Evolutionary conservation across 2,113 vertebrate genomes (phyloP), one percentile per base, ranked within the genome.

Genomic region (Grallaria varia): DNA sequence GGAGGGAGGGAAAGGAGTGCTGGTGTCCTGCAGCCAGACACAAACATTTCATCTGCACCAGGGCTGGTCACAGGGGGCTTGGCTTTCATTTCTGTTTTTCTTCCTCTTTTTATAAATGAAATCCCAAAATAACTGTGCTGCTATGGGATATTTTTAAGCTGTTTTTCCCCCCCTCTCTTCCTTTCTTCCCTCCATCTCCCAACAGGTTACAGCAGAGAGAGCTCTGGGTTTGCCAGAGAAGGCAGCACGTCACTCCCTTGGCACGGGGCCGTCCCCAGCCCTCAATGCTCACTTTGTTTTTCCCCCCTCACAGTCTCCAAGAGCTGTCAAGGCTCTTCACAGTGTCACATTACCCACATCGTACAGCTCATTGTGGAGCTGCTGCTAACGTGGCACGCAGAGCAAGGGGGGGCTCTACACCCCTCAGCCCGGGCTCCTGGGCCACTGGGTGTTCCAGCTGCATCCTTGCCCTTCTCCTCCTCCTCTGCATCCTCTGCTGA

Each of bases 131-230:
- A 97, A 81, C 87, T 20, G 16, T 4, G 30, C 60, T 62, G 87
- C 62, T 79, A 55, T 45, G 81, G 87, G 96, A 93, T 95, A 87
- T 95, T 95, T 95, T 96, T 78, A 87, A 92, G 78, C 83, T 82
- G 76, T 60, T 78, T 86, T n/a, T 22, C 37, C 27, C 24, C 5
- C 12, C 37, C 6, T 25, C 9, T 66, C 17, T 69, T 49, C 68
- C 50, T 94, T 87, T 87, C 91, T 86, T 45, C 75, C 53, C 53
- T 39, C 8, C 82, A 14, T 86, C 84, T 82, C 93, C 90, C 60
- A 33, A 21, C 75, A 88, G 90, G 40, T 69, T 17, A 2, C 3
- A 63, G 84, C 75, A 6, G 90, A 40, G 79, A 59, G 50, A 39
- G 60, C 33, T 90, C 69, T 42, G 4, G 2, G 50, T 78, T 78